Base-by-base conservation (phyloP, 2,888 invertebrate genomes). In the Sialis lutaria region DNA sequence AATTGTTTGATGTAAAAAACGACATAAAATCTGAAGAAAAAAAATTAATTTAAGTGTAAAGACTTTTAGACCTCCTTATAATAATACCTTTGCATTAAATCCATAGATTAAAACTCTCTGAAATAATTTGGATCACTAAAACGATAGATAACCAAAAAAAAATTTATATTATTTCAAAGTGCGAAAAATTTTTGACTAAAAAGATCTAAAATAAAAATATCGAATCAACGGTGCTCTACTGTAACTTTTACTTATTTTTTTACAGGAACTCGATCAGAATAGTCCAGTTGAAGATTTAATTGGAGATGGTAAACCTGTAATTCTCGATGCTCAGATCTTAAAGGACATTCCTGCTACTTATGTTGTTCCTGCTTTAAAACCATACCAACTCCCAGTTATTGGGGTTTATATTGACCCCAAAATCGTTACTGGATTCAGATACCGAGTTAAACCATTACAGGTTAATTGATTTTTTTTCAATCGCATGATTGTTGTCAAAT, bases 381-480 rank as follows among this genome's bases (percentile, higher is more conserved):
- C 71, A 6, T 72, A 79, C 55, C 78, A 82, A 60, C 69, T 80
- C 60, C 79, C 80, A 1, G 79, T 77, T 45, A 71, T 79, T 57
- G 84, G 84, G 45, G 77, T 82, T 47, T 81, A 78, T 64, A 73
- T 84, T 54, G 82, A 85, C 65, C 73, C 74, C 48, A 68, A 79
- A 48, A 76, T 84, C 51, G 68, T 78, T 54, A 77, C 82, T 52
- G 84, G 85, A 53, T 85, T 82, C 69, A 70, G 75, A 61, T 84
- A 84, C 70, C 73, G 75, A 65, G 78, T 82, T 52, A 71, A 77
- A 57, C 76, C 78, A 2, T 69, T 80, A 61, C 74, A 74, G 63
- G 70, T 71, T 39, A 61, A 10, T 50, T 9, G 4, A 7, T 37
- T 37, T 10, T 37, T 4, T 37, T 37, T 37, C 8, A 37, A 9